Evolutionary conservation across 1,140 invertebrate genomes (phyloP).

Genomic region (Euura saliciscinereae): DNA sequence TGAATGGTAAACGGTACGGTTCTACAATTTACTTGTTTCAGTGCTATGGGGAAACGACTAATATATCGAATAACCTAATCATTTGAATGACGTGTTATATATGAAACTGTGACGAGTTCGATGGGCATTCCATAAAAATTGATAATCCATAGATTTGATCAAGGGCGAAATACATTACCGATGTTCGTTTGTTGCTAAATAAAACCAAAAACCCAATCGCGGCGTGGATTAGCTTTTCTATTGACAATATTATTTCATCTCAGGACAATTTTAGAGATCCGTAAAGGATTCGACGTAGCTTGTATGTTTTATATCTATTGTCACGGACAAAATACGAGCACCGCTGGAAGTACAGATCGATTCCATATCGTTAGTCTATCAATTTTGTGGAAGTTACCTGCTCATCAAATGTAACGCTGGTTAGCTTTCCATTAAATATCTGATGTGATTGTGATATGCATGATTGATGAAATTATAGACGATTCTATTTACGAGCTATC

Average conservation of each 20-base stretch:
- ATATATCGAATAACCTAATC: not conserved
- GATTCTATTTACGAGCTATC: not conserved
- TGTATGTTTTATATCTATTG: too few species aligned
- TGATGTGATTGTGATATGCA: too few species aligned
- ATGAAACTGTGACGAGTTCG: constrained; percentile 38
- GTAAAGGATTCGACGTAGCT: too few species aligned
- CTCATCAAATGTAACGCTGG: not conserved
- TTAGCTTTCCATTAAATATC: not conserved
- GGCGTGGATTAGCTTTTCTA: too few species aligned
- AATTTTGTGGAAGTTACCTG: not conserved
- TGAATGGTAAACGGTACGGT: not conserved
- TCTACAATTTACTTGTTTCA: constrained; percentile 5
- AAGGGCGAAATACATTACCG: too few species aligned
- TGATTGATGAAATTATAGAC: not conserved
- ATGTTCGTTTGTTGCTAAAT: too few species aligned
- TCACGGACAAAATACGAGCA: too few species aligned
- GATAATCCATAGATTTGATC: too few species aligned
- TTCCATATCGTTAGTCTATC: not conserved
- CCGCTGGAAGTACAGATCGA: not conserved
- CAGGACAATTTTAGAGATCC: too few species aligned
- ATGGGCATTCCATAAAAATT: constrained; percentile 38
- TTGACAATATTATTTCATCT: too few species aligned
- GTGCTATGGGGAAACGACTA: not conserved
- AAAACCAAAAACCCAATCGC: too few species aligned
- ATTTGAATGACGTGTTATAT: constrained; percentile 22